phyloP scores from a whole-genome alignment of 2,113 vertebrate species.

The Sceloporus tristichus region DNA sequence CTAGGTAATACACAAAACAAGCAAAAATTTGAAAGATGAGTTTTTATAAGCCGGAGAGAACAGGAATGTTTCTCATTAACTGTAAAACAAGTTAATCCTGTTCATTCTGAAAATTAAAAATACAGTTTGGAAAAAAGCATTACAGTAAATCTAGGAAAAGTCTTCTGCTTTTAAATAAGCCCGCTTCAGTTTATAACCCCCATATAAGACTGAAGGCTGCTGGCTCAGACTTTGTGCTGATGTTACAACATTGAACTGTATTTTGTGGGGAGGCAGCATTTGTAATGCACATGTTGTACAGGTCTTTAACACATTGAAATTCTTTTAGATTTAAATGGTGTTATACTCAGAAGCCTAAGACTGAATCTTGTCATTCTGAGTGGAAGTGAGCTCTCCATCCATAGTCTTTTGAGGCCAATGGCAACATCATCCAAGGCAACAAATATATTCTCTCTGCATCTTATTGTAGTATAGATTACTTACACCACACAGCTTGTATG shows the following conservation, averaged over 20 bases:
- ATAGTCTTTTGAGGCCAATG: neutral
- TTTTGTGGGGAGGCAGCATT: neutral
- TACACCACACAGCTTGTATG: neutral
- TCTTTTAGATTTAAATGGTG: neutral
- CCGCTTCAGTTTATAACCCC: conserved; percentile 71
- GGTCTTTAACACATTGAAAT: conserved; percentile 10
- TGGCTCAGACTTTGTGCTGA: conserved; percentile 66
- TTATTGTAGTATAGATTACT: neutral
- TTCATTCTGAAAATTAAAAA: conserved; percentile 41
- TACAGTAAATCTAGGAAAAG: conserved; percentile 56
- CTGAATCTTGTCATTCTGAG: neutral
- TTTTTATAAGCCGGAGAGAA: conserved; percentile 60
- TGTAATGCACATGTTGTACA: neutral
- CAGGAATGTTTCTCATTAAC: conserved; percentile 44
- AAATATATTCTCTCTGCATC: neutral
- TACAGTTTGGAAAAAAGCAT: conserved; percentile 33
- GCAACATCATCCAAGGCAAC: neutral
- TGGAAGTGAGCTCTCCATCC: neutral
- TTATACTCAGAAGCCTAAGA: neutral
- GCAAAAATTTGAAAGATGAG: conserved; percentile 43
- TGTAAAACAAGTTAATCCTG: conserved; percentile 39
- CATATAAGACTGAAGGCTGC: conserved; percentile 67
- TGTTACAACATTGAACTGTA: conserved; percentile 24
- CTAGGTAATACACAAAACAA: conserved; percentile 55
- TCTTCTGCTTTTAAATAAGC: conserved; percentile 69